Evolutionary conservation across 1,140 invertebrate genomes (phyloP), one percentile per base, ranked within the genome.

Genomic region (Caligus rogercresseyi): DNA sequence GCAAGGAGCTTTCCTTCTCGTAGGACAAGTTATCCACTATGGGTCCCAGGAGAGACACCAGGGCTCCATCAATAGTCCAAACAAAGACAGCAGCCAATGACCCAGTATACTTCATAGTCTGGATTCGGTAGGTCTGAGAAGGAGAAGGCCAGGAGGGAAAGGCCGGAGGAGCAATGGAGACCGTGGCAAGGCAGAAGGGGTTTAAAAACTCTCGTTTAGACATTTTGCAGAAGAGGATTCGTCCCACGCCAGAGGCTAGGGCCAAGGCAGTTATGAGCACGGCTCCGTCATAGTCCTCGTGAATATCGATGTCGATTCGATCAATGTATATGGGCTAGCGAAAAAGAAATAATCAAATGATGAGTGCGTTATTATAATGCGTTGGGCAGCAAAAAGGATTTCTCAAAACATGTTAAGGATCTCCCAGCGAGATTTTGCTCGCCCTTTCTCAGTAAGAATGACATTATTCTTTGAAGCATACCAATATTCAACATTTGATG

Each of bases 1-100:
- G 31, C 31, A 11, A n/a, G 7, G 31, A 43, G 7, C n/a, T 43
- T 43, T 43, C 31, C n/a, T 7, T 43, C n/a, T 43, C n/a, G 31
- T n/a, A 11, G n/a, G 7, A 43, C 7, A 43, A 43, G n/a, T 43
- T 43, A 11, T n/a, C 31, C n/a, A 88, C 89, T 61, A 95, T 89
- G 0, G 90, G 89, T 1, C 89, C 89, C 26, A 95, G 75, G 13
- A 95, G 77, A 1, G 87, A 85, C 65, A 95, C 89, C 69, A 95
- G 92, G 66, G 87, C 89, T 25, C 90, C 90, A 71, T 95, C 90
- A 89, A 90, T 3, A 93, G 70, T 0, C 90, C 90, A 82, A 80
- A 73, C 14, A 92, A 72, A 18, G 80, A 78, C 31, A 43, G 31
- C 7, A 43, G 31, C n/a, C n/a, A 0, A 91, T 74, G 1, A 93